Conservation (phyloP, 1,140 invertebrate genomes). For the Drosophila simulans region DNA sequence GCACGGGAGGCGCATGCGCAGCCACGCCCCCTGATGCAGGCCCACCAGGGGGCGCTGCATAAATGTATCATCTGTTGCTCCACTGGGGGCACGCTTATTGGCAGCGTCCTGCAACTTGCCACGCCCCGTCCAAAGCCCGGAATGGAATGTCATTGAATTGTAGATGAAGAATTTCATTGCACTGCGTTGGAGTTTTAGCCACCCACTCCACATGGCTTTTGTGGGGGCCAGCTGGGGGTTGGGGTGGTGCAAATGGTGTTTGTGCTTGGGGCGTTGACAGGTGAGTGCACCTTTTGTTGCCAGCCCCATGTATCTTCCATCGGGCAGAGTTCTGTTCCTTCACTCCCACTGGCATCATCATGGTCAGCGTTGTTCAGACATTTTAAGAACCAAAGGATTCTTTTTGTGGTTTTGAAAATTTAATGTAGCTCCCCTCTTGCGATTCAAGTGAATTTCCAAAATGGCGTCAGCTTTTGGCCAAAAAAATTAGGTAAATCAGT, state of each 20-base stretch:
- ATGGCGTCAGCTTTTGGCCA: conserved; percentile 47
- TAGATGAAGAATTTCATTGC: conserved; percentile 81
- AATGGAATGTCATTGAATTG: conserved; percentile 80
- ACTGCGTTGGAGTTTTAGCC: conserved; percentile 68
- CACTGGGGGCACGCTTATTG: conserved; percentile 55
- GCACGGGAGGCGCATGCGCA: conserved; percentile 61
- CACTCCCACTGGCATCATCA: conserved; percentile 12
- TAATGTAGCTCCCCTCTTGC: conserved; percentile 46
- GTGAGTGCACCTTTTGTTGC: conserved; percentile 31
- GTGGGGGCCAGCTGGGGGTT: no score
- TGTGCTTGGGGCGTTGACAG: conserved; percentile 3
- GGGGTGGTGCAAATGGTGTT: background rate
- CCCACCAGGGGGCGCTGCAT: conserved; percentile 7
- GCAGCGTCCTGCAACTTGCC: conserved; percentile 31
- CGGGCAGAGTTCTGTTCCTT: background rate
- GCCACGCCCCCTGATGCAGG: conserved; percentile 61
- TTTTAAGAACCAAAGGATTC: conserved; percentile 80
- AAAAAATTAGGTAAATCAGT: conserved; percentile 6
- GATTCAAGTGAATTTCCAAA: conserved; percentile 48
- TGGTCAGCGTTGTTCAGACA: conserved; percentile 67
- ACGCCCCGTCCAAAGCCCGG: conserved; percentile 56
- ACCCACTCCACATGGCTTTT: background rate
- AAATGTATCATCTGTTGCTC: conserved; percentile 52
- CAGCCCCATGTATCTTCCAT: conserved; percentile 1
- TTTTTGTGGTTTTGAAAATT: conserved; percentile 69